Evolutionary conservation across 2,888 invertebrate genomes (phyloP).

Genomic region (Mermis nigrescens): DNA sequence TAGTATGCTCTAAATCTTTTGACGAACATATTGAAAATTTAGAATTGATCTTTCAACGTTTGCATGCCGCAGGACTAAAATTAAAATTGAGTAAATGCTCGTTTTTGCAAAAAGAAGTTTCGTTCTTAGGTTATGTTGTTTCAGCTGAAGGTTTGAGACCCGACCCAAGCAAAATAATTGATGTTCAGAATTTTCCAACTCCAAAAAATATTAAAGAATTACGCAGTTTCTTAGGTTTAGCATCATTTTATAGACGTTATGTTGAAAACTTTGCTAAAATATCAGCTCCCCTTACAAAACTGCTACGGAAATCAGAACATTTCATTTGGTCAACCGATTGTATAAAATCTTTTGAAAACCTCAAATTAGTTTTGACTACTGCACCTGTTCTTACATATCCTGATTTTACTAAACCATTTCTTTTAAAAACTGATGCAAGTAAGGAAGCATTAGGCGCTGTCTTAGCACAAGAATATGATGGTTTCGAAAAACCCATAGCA

Average conservation of each 20-base stretch:
- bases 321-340: neutral
- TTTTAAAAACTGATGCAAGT: neutral
- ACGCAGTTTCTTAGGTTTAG: neutral
- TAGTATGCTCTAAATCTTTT: neutral
- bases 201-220: neutral
- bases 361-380: neutral
- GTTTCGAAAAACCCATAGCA: neutral
- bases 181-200: neutral
- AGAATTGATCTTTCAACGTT: neutral
- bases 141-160: neutral
- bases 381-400: neutral
- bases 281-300: neutral
- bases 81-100: neutral
- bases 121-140: neutral
- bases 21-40: neutral
- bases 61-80: neutral
- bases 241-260: neutral
- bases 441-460: neutral
- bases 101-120: neutral
- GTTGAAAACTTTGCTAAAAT: neutral
- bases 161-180: neutral
- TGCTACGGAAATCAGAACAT: neutral
- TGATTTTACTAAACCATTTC: neutral
- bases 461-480: neutral
- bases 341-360: neutral